Evolutionary conservation across 1,140 invertebrate genomes (phyloP).

Genomic region (Drosophila albomicans): DNA sequence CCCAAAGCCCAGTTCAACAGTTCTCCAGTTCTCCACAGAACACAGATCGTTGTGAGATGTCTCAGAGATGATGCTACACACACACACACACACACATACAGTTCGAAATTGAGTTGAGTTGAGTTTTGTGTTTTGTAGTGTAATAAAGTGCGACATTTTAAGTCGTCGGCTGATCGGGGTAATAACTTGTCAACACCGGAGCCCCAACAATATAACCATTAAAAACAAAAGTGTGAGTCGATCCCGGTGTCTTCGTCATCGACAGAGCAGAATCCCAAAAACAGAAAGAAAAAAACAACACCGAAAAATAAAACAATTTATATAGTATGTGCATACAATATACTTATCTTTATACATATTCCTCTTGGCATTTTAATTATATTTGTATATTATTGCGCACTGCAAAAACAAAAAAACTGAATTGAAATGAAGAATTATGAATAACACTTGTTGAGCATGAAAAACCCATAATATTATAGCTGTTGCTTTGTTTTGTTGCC

Average conservation of each 20-base stretch:
- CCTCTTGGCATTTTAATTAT: constrained; percentile 15
- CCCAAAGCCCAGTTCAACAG: constrained; percentile 11
- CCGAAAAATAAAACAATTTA: constrained; percentile 33
- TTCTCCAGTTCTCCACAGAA: constrained; percentile 24
- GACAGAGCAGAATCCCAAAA: constrained; percentile 5
- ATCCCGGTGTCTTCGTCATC: constrained; percentile 41
- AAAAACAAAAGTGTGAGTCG: constrained; percentile 44
- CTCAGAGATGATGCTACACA: constrained; percentile 22
- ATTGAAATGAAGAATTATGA: not conserved
- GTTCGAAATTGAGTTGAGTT: constrained; percentile 41
- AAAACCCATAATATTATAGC: constrained; percentile 1
- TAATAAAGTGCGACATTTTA: constrained; percentile 83
- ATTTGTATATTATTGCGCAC: constrained; percentile 5
- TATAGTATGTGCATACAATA: constrained; percentile 6
- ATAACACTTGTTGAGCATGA: constrained; percentile 25
- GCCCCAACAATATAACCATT: constrained; percentile 63
- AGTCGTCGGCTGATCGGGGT: constrained; percentile 74
- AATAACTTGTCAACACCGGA: constrained; percentile 79
- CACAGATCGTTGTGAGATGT: constrained; percentile 48
- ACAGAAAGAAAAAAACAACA: constrained; percentile 11
- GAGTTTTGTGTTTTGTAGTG: constrained; percentile 81
- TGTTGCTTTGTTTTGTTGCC: not conserved
- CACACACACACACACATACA: not conserved
- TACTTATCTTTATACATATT: constrained; percentile 2
- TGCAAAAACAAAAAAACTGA: not conserved